phyloP scores from a whole-genome alignment of 1,140 invertebrate species.

The Drosophila aff. region DNA sequence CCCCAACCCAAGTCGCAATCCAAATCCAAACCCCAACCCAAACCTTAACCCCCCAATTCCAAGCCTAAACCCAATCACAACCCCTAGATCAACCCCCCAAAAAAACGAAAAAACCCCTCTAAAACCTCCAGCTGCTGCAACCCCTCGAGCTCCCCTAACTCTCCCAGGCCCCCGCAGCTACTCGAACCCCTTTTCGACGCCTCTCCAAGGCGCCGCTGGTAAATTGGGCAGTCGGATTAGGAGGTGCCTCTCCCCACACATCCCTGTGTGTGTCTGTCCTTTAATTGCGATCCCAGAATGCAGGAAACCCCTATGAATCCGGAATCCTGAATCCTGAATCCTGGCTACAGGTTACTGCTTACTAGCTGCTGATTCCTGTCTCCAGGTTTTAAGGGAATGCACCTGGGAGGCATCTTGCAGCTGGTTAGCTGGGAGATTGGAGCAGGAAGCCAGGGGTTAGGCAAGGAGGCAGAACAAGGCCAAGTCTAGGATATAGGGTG shows the following conservation, averaged over 20 bases:
- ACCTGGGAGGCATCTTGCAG: background rate
- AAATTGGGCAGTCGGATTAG: constrained; percentile 49
- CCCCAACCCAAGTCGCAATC: too few relatives aligned
- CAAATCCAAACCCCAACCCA: background rate
- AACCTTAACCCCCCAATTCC: background rate
- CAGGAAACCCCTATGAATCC: too few relatives aligned
- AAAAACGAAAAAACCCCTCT: background rate
- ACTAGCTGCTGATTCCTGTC: background rate
- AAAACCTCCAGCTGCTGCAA: background rate
- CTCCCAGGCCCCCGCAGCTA: background rate
- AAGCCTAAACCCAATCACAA: background rate
- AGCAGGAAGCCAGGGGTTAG: background rate
- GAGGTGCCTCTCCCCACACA: constrained; percentile 10
- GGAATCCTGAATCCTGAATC: too few relatives aligned
- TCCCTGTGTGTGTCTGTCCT: constrained; percentile 17
- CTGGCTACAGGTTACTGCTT: background rate
- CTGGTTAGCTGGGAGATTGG: too few relatives aligned
- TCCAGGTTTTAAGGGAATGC: background rate
- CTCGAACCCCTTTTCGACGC: constrained; percentile 16
- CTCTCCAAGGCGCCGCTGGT: constrained; percentile 27
- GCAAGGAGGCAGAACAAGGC: background rate
- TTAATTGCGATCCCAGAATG: constrained; percentile 42
- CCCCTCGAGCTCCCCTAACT: background rate
- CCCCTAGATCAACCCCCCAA: constrained; percentile 1
- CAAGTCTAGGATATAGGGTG: background rate